Evolutionary conservation across 2,888 invertebrate genomes (phyloP).

Genomic region (Pachliopta kotzebuea): DNA sequence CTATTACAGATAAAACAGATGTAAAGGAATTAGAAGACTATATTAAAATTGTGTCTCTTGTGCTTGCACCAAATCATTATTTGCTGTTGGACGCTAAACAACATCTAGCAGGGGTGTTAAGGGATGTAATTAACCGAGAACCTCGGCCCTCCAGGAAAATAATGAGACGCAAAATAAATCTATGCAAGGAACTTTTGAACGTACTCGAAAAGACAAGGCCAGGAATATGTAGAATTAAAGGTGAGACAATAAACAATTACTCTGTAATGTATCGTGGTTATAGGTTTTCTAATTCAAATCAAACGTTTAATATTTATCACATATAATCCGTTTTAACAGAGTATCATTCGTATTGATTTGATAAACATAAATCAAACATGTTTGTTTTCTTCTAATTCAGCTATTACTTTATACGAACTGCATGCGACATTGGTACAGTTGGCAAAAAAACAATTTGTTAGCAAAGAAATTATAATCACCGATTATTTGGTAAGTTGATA

Average conservation of each 20-base stretch:
- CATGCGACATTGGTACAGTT: slow-evolving; percentile 84
- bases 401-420: slow-evolving; percentile 87
- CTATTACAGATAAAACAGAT: slow-evolving; percentile 65
- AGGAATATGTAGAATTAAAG: slow-evolving; percentile 85
- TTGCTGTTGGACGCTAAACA: slow-evolving; percentile 86
- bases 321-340: too few relatives aligned
- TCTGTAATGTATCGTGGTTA: too few relatives aligned
- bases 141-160: slow-evolving; percentile 75
- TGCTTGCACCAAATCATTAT: slow-evolving; percentile 84
- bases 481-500: slow-evolving; percentile 68
- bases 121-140: slow-evolving; percentile 73
- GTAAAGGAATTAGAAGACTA: slow-evolving; percentile 72
- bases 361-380: not conserved
- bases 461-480: slow-evolving; percentile 78
- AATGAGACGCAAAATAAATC: slow-evolving; percentile 82
- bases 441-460: slow-evolving; percentile 82
- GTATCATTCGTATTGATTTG: too few relatives aligned
- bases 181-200: slow-evolving; percentile 83
- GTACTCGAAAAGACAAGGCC: slow-evolving; percentile 85
- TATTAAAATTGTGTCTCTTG: slow-evolving; percentile 74
- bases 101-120: slow-evolving; percentile 81
- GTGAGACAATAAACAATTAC: slow-evolving; percentile 47
- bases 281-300: too few relatives aligned
- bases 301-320: too few relatives aligned
- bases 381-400: slow-evolving; percentile 58